Evolutionary conservation across 2,888 invertebrate genomes (phyloP), one percentile per base, ranked within the genome.

Genomic region (Drosophila bunnanda): DNA sequence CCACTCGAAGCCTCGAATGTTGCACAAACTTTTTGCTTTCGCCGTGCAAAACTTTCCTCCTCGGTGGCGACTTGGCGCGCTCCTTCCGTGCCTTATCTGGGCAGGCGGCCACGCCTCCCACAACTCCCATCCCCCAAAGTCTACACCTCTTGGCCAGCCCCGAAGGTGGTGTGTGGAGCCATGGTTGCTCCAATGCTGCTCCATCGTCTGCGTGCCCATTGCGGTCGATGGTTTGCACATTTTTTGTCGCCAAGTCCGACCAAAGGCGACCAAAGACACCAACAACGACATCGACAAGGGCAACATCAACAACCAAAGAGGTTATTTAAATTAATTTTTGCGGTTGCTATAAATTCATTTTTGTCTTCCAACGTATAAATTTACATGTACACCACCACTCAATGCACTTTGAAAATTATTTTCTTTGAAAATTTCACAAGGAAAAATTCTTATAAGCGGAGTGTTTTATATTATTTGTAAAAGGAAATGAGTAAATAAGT

Each of bases 301-400:
- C 50, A 52, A 52, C 53, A 59, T 38, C 57, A 55, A 57, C 53
- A 34, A 58, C 79, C 48, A 73, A 84, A 79, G 71, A 81, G 81
- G 85, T 81, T 84, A 75, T 84, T 81, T 81, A 84, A 81, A 84
- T 81, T 81, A 81, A 81, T 81, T 81, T 81, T 79, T 81, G 81
- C 85, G 85, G 85, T 79, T 83, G 85, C 85, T 81, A 81, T 81
- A 81, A 84, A 84, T 81, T 83, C 70, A 65, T 76, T 70, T 76
- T 80, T 75, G 65, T 71, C 67, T 76, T 72, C 69, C 36, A 36
- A 22, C 53, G 53, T 53, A 53, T 53, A 58, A 39, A 55, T 55
- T 39, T 39, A 55, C 39, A 32, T 32, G 32, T 43, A 34, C 17
- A 34, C 20, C 20, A 5, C 9, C 50, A 15, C 32, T 50, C 32